Evolutionary conservation across 1,140 invertebrate genomes (phyloP).

Genomic region (Drosophila murphyi): DNA sequence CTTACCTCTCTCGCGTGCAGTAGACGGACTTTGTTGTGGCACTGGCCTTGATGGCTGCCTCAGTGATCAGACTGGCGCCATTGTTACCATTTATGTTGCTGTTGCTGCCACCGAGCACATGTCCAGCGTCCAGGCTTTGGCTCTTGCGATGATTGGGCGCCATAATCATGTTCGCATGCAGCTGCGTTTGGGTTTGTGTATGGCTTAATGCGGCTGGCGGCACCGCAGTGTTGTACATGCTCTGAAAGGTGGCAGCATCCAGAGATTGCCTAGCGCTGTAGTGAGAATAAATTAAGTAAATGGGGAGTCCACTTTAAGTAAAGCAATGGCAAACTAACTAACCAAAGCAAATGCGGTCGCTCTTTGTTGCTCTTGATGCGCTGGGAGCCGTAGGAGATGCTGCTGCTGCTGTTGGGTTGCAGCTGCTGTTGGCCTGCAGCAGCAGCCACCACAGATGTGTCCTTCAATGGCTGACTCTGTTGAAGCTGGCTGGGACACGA

Average conservation of each 20-base stretch:
- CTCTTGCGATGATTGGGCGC: conserved; percentile 90
- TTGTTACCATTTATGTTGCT: conserved; percentile 33
- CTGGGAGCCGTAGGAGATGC: conserved; percentile 72
- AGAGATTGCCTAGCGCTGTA: conserved; percentile 69
- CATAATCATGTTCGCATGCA: conserved; percentile 73
- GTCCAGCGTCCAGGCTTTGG: conserved; percentile 90
- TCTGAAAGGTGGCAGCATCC: conserved; percentile 75
- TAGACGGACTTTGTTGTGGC: conserved; percentile 76
- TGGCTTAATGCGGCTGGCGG: conserved; percentile 48
- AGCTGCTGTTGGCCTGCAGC: conserved; percentile 28
- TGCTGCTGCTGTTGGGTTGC: conserved; percentile 38
- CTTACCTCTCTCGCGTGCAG: conserved; percentile 72
- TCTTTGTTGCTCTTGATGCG: conserved; percentile 78
- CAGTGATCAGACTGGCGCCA: conserved; percentile 55
- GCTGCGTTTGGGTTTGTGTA: conserved; percentile 55
- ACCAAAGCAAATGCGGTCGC: conserved; percentile 72
- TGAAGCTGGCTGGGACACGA: conserved; percentile 95
- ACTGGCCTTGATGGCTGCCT: conserved; percentile 77
- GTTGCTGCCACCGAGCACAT: conserved; percentile 69
- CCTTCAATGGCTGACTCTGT: conserved; percentile 86
- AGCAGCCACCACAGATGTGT: conserved; percentile 35
- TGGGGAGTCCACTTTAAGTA: neutral
- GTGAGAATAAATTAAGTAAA: neutral
- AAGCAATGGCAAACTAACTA: conserved; percentile 1
- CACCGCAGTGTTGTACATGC: conserved; percentile 62